These are phyloP conservation scores for Drosophila cardini DNA, from an alignment of 1,140 invertebrate genomes.

Conservation along the genomic window DNA sequence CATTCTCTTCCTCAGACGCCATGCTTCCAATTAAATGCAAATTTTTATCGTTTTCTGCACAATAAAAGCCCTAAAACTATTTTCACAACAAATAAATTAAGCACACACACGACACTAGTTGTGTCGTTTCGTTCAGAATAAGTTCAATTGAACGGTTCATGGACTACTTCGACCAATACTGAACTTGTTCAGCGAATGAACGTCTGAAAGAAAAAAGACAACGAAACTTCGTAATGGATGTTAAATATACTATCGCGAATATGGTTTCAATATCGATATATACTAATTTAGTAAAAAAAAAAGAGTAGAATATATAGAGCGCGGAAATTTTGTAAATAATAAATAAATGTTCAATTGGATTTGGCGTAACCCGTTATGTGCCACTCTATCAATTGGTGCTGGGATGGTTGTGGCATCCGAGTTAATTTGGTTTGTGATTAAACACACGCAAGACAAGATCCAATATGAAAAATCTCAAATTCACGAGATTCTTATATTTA, in stretches of 20 bases:
- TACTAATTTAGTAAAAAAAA: no score
- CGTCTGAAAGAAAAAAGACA: no score
- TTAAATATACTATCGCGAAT: no score
- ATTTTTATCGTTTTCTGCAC: constrained; percentile 65
- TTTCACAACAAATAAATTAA: constrained; percentile 79
- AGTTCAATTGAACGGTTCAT: constrained; percentile 5
- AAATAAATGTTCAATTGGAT: not conserved
- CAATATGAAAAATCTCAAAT: not conserved
- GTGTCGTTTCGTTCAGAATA: constrained; percentile 20
- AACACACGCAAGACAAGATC: not conserved
- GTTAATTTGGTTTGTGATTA: not conserved
- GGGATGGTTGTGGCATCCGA: not conserved
- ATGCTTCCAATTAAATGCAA: constrained; percentile 71
- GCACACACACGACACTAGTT: constrained; percentile 78
- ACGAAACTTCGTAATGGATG: no score
- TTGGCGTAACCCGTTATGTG: not conserved
- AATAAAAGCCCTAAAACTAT: constrained; percentile 67
- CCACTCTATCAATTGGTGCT: not conserved
- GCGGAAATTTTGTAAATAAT: no score
- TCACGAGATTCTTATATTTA: not conserved
- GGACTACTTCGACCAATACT: not conserved
- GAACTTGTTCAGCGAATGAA: not conserved
- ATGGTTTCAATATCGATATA: no score
- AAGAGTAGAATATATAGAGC: no score
- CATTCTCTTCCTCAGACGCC: constrained; percentile 83